These are phyloP conservation scores for Iphiclides podalirius DNA, from an alignment of 2,888 invertebrate species.

Conservation along the genomic window DNA sequence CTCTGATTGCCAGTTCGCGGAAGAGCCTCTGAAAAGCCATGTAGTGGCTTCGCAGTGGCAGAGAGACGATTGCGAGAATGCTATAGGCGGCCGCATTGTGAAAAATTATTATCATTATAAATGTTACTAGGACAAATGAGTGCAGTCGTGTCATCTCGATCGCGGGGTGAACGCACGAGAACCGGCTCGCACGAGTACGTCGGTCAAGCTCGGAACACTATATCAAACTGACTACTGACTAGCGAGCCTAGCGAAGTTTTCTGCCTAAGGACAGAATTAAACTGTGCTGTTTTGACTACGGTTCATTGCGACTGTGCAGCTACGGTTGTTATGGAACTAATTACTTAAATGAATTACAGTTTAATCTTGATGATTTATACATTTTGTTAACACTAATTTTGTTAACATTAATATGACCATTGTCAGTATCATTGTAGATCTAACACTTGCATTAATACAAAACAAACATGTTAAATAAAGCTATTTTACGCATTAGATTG, in stretches of 20 bases:
- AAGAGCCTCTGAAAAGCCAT: slow-evolving; percentile 80
- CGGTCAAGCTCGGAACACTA: slow-evolving; percentile 28
- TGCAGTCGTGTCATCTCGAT: slow-evolving; percentile 26
- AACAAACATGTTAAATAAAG: too few species aligned
- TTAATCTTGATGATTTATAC: too few species aligned
- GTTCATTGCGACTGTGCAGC: too few species aligned
- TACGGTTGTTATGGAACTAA: too few species aligned
- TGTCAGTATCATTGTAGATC: too few species aligned
- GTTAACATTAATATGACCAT: too few species aligned
- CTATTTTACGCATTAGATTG: too few species aligned
- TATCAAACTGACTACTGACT: slow-evolving; percentile 28
- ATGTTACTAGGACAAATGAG: slow-evolving; percentile 20
- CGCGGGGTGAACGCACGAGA: slow-evolving; percentile 31
- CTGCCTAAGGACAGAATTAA: not conserved
- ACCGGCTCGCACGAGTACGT: slow-evolving; percentile 19
- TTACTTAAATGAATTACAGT: too few species aligned
- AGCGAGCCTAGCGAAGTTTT: too few species aligned
- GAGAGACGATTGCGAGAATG: slow-evolving; percentile 74
- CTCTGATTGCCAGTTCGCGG: slow-evolving; percentile 75
- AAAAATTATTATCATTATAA: slow-evolving; percentile 28
- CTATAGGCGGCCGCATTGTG: slow-evolving; percentile 60
- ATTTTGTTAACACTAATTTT: too few species aligned
- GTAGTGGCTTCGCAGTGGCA: slow-evolving; percentile 83
- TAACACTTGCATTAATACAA: too few species aligned
- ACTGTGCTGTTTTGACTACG: not conserved